Conservation (phyloP, 2,888 invertebrate species). For the Tortricodes alternella region DNA sequence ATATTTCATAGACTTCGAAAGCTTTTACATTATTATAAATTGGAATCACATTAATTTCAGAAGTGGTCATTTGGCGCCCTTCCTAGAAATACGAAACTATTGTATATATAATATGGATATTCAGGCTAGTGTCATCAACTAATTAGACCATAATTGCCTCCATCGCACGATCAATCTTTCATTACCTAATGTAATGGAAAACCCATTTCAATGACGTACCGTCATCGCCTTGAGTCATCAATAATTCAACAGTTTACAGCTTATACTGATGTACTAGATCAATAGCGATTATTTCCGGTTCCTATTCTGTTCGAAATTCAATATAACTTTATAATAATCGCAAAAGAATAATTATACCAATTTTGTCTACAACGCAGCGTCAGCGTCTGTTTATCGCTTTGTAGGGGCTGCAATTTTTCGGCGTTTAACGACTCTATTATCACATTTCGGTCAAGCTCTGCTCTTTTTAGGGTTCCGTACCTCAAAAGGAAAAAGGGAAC, state of each 20-base stretch:
- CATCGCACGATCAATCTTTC: slow-evolving; percentile 9
- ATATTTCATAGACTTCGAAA: too few species aligned
- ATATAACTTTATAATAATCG: background rate
- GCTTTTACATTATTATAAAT: too few species aligned
- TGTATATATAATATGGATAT: too few species aligned
- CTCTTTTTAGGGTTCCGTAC: too few species aligned
- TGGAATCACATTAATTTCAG: too few species aligned
- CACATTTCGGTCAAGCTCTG: too few species aligned
- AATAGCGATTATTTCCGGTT: slow-evolving; percentile 23
- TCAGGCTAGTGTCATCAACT: background rate
- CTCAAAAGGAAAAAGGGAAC: too few species aligned
- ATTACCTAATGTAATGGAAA: slow-evolving; percentile 19
- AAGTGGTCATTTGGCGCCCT: too few species aligned
- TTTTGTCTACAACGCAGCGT: background rate
- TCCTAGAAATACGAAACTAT: too few species aligned
- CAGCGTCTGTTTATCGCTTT: background rate
- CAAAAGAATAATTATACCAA: background rate
- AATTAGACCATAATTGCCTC: background rate
- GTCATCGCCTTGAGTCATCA: slow-evolving; percentile 11
- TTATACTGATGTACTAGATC: slow-evolving; percentile 26
- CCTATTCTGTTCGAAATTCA: slow-evolving; percentile 1
- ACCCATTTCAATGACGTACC: slow-evolving; percentile 21
- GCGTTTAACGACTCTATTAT: too few species aligned
- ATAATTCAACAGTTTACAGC: slow-evolving; percentile 24
- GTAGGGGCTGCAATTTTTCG: background rate